A percentile compares a stretch with the other conserved stretches of the same genome.
Conservation (phyloP, 2,113 vertebrate species). For the Paracanthobrama guichenoti region DNA sequence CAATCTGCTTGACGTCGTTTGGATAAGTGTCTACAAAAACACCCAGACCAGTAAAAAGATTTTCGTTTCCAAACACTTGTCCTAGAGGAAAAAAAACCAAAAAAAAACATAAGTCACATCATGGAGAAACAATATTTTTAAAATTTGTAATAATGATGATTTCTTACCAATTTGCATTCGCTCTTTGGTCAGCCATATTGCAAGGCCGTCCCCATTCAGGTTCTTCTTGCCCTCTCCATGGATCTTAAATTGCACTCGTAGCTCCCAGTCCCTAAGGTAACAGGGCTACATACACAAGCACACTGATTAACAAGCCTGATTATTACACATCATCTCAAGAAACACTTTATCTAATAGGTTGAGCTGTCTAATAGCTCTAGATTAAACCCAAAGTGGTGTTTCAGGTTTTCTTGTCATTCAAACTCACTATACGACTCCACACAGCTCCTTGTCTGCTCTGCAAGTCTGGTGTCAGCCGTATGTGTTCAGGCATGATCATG, state of each 20-base stretch:
- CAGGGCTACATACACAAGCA: slow-evolving; percentile 78
- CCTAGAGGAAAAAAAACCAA: slow-evolving; percentile 71
- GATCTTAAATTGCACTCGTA: slow-evolving; percentile 92
- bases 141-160: background rate
- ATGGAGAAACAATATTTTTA: background rate
- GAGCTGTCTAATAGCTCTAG: background rate
- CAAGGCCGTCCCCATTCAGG: slow-evolving; percentile 89
- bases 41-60: slow-evolving; percentile 88
- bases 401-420: background rate
- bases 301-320: slow-evolving; percentile 3
- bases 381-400: background rate
- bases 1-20: slow-evolving; percentile 90
- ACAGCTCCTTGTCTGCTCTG: slow-evolving; percentile 93
- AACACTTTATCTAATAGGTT: background rate
- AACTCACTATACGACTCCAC: slow-evolving; percentile 91
- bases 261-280: slow-evolving; percentile 89
- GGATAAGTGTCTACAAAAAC: slow-evolving; percentile 95
- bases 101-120: background rate
- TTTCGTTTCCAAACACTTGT: slow-evolving; percentile 91
- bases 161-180: slow-evolving; percentile 88
- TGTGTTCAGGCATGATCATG: slow-evolving; percentile 86
- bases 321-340: background rate
- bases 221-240: slow-evolving; percentile 93
- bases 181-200: slow-evolving; percentile 93
- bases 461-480: slow-evolving; percentile 89